Conservation (phyloP, 2,888 invertebrate species). For the Drosophila differens region DNA sequence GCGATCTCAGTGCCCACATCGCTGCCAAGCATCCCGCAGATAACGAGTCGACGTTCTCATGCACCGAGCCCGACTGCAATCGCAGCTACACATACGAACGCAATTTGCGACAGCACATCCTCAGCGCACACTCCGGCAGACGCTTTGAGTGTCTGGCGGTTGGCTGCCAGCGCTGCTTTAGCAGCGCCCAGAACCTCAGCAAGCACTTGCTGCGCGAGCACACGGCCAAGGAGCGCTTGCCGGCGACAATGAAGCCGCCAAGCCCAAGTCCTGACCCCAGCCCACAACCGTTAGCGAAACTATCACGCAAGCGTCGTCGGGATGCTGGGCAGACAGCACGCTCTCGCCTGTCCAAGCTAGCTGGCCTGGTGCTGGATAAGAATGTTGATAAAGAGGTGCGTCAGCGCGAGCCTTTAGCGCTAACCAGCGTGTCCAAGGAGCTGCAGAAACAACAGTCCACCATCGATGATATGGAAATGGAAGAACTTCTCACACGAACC, state of each 20-base stretch:
- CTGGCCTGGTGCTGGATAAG: constrained; percentile 73
- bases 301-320: constrained; percentile 72
- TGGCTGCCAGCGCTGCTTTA: constrained; percentile 73
- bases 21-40: constrained; percentile 72
- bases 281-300: not conserved
- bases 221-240: constrained; percentile 5
- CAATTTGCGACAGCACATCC: constrained; percentile 87
- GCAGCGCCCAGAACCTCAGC: constrained; percentile 76
- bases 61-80: constrained; percentile 83
- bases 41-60: constrained; percentile 65
- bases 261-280: not conserved
- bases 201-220: constrained; percentile 75
- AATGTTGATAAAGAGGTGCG: constrained; percentile 72
- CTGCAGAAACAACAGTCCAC: constrained; percentile 14
- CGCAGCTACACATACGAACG: constrained; percentile 86
- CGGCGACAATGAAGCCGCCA: not conserved
- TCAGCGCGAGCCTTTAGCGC: constrained; percentile 53
- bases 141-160: constrained; percentile 85
- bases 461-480: not conserved
- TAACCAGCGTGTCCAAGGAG: constrained; percentile 50
- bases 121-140: constrained; percentile 86
- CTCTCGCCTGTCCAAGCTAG: constrained; percentile 74
- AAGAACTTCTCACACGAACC: not conserved
- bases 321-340: constrained; percentile 78
- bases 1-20: constrained; percentile 86